These are phyloP conservation scores for Aradophagus sp. DNA, from an alignment of 1,140 invertebrate species.

Conservation along the genomic window DNA sequence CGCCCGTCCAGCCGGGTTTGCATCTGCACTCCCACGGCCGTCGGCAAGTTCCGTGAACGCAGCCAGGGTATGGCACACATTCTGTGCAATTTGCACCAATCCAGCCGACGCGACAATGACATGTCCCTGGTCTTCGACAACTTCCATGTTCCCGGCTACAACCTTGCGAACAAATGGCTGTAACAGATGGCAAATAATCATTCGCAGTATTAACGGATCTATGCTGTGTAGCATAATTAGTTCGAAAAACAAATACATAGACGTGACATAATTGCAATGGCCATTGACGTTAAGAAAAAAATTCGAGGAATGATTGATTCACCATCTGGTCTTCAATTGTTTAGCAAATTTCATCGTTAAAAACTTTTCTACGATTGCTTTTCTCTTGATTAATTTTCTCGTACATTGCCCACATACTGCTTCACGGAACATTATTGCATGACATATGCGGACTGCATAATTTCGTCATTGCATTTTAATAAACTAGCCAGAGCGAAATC, in stretches of 20 bases:
- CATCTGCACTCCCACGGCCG: conserved; percentile 93
- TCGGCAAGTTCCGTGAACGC: conserved; percentile 87
- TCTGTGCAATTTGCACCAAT: conserved; percentile 86
- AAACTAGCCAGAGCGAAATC: too few relatives aligned
- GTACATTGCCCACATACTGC: too few relatives aligned
- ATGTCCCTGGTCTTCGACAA: conserved; percentile 85
- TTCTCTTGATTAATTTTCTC: too few relatives aligned
- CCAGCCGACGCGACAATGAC: conserved; percentile 92
- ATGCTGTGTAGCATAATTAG: conserved; percentile 46
- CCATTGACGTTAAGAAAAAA: conserved; percentile 49
- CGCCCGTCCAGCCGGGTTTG: conserved; percentile 88
- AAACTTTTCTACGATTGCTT: too few relatives aligned
- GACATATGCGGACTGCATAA: too few relatives aligned
- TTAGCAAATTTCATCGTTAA: too few relatives aligned
- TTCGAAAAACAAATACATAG: conserved; percentile 33
- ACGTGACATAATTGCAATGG: conserved; percentile 38
- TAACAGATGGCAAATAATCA: conserved; percentile 53
- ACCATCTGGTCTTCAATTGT: too few relatives aligned
- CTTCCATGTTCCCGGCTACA: conserved; percentile 89
- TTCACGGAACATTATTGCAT: too few relatives aligned
- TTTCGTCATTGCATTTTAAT: too few relatives aligned
- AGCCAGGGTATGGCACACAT: conserved; percentile 90
- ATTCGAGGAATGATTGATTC: too few relatives aligned
- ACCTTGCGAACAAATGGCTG: conserved; percentile 87
- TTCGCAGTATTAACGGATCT: conserved; percentile 35